phyloP scores from a whole-genome alignment of 2,888 invertebrate genomes.

The Phortica okadai region DNA sequence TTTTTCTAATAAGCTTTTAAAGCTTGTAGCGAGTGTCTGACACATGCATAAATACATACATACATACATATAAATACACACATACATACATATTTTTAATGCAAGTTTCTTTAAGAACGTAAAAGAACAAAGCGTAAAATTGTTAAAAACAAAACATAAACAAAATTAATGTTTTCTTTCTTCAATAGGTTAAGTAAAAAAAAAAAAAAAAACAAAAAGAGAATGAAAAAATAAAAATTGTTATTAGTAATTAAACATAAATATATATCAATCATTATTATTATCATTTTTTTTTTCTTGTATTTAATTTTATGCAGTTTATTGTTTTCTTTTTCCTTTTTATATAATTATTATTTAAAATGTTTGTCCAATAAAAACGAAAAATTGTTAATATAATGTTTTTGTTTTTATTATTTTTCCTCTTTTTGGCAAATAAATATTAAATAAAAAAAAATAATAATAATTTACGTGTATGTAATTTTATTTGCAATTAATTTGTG shows the following conservation, averaged over 20 bases:
- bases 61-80: background rate
- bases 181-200: background rate
- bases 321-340: too few relatives aligned
- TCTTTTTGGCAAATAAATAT: too few relatives aligned
- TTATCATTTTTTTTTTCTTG: background rate
- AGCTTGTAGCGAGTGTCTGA: background rate
- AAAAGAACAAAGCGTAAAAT: background rate
- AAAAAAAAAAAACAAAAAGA: too few relatives aligned
- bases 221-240: background rate
- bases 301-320: too few relatives aligned
- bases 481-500: too few relatives aligned
- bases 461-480: too few relatives aligned
- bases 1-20: constrained; percentile 7
- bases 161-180: background rate
- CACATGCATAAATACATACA: background rate
- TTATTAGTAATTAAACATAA: background rate
- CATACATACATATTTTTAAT: background rate
- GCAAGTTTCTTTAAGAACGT: too few relatives aligned
- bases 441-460: too few relatives aligned
- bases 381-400: too few relatives aligned
- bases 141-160: background rate
- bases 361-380: too few relatives aligned
- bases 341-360: too few relatives aligned
- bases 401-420: too few relatives aligned
- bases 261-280: background rate